These are phyloP conservation scores for Morpho deidamia DNA, from an alignment of 2,888 invertebrate species.

Conservation along the genomic window DNA sequence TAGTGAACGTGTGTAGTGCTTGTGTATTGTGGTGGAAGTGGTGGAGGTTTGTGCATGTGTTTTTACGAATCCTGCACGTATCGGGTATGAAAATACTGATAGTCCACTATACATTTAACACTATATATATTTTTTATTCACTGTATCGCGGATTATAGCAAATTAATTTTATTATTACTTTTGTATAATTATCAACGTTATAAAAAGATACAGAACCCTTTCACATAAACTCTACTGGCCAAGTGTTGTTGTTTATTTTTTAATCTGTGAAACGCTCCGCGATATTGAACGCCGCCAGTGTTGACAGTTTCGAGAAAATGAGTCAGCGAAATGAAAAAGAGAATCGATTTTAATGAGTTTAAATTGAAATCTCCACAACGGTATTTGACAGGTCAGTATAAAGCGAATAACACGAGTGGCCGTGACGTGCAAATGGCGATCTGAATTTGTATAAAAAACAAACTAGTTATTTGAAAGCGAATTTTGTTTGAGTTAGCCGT, in stretches of 20 bases:
- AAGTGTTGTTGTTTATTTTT: conserved; percentile 9
- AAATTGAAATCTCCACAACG: conserved; percentile 20
- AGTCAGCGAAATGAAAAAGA: conserved; percentile 14
- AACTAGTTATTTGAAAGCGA: neutral
- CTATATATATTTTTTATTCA: too few relatives aligned
- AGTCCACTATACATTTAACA: too few relatives aligned
- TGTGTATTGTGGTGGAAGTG: too few relatives aligned
- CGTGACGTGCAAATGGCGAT: neutral
- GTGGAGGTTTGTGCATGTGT: too few relatives aligned
- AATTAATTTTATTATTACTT: too few relatives aligned
- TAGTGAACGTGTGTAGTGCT: too few relatives aligned
- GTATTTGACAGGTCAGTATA: conserved; percentile 13
- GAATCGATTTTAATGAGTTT: conserved; percentile 19
- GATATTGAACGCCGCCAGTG: conserved; percentile 21
- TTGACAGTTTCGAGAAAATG: conserved; percentile 33
- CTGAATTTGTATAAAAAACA: neutral
- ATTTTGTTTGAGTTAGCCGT: too few relatives aligned
- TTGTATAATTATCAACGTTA: too few relatives aligned
- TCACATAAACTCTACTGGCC: neutral
- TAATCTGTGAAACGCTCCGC: conserved; percentile 12
- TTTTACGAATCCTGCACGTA: too few relatives aligned
- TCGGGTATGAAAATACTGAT: too few relatives aligned
- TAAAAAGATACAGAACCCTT: neutral
- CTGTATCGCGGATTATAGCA: too few relatives aligned
- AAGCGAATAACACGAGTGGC: conserved; percentile 13